phyloP scores from a whole-genome alignment of 2,888 invertebrate genomes.

The Hirtodrosophila duncani region DNA sequence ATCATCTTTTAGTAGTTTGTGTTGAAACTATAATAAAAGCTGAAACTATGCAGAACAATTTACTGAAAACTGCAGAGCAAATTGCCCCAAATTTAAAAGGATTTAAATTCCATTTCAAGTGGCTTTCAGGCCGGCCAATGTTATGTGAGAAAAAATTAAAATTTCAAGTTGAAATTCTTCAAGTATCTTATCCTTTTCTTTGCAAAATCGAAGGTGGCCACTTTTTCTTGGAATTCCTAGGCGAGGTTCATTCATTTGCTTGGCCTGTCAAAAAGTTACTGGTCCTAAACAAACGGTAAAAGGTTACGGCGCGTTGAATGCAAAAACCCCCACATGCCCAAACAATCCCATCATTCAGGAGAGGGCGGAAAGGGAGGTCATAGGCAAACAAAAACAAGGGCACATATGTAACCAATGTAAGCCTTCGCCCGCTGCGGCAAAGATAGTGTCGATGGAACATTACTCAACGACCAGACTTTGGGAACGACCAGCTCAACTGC shows the following conservation, averaged over 20 bases:
- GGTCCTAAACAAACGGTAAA: slow-evolving; percentile 31
- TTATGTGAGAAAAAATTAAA: no score
- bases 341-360: slow-evolving; percentile 30
- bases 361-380: neutral
- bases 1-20: no score
- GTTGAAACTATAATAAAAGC: no score
- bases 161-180: no score
- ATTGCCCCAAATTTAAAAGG: no score
- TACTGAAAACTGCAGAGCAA: no score
- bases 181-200: no score
- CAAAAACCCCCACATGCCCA: slow-evolving; percentile 16
- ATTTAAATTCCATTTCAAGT: no score
- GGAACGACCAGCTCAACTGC: slow-evolving; percentile 10
- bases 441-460: slow-evolving; percentile 12
- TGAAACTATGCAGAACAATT: no score
- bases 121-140: no score
- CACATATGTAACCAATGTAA: slow-evolving; percentile 15
- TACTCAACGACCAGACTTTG: slow-evolving; percentile 30
- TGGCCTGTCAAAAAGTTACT: slow-evolving; percentile 15
- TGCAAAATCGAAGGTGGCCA: no score
- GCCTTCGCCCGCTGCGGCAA: no score
- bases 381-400: slow-evolving; percentile 20
- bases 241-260: neutral
- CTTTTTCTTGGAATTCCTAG: neutral
- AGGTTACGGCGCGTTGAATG: neutral